Evolutionary conservation across 2,113 vertebrate genomes (phyloP).

Genomic region (Nesospiza acunhae): DNA sequence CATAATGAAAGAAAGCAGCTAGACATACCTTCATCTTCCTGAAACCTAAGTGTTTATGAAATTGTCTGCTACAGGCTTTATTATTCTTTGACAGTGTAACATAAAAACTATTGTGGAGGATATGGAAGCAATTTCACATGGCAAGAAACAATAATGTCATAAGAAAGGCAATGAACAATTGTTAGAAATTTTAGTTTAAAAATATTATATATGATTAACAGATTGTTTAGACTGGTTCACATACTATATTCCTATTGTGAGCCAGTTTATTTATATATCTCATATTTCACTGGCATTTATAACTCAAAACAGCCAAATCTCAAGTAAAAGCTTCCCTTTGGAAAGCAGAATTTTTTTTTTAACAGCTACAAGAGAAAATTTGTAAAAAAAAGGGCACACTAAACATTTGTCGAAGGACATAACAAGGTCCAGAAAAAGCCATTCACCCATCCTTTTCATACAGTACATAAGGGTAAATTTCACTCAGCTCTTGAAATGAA

Average conservation of each 20-base stretch:
- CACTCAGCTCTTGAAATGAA: neutral
- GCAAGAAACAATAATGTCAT: neutral
- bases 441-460: neutral
- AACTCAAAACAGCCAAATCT: neutral
- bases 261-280: neutral
- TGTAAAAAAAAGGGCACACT: neutral
- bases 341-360: neutral
- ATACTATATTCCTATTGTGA: neutral
- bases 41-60: neutral
- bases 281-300: neutral
- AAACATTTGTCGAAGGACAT: neutral
- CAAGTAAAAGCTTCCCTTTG: neutral
- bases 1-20: neutral
- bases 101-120: neutral
- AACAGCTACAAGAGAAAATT: neutral
- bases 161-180: neutral
- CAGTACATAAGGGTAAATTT: neutral
- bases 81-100: neutral
- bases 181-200: neutral
- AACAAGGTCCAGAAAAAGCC: slow-evolving; percentile 9
- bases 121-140: neutral
- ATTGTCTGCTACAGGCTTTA: neutral
- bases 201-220: neutral
- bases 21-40: neutral
- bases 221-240: neutral